Percentiles rank a stretch among this genome's conserved stretches.
These are phyloP conservation scores for Coenonympha glycerion DNA, from an alignment of 2,888 invertebrate species.

Conservation along the genomic window DNA sequence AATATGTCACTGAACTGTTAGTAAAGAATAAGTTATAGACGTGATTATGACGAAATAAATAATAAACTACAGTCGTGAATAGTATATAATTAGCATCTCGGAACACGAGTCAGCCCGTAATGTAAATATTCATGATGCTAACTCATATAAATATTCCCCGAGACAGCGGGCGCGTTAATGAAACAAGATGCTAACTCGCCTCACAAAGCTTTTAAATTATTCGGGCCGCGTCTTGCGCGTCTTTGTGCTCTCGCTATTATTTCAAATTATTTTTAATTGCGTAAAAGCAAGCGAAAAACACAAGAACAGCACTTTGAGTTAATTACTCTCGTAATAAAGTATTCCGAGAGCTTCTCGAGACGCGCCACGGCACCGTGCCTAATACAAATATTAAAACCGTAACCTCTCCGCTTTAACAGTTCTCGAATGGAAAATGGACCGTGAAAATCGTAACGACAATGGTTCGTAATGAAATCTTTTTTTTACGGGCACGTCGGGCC, in stretches of 20 bases:
- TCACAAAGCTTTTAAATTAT: constrained; percentile 57
- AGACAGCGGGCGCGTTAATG: constrained; percentile 56
- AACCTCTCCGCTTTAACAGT: constrained; percentile 49
- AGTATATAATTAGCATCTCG: constrained; percentile 42
- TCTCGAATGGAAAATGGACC: constrained; percentile 57
- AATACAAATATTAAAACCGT: constrained; percentile 50
- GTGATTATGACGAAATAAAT: constrained; percentile 17
- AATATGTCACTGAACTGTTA: background rate
- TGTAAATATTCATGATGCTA: constrained; percentile 63
- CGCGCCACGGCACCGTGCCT: constrained; percentile 40
- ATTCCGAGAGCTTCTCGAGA: constrained; percentile 50
- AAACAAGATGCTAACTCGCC: constrained; percentile 67
- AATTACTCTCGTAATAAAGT: constrained; percentile 55
- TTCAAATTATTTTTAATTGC: constrained; percentile 72
- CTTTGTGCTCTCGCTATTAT: constrained; percentile 61
- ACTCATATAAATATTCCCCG: constrained; percentile 60
- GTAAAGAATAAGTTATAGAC: constrained; percentile 3
- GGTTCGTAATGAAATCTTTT: constrained; percentile 62
- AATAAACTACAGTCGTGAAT: constrained; percentile 33
- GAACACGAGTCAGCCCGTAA: constrained; percentile 36
- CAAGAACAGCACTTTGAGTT: constrained; percentile 54
- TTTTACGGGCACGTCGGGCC: constrained; percentile 52
- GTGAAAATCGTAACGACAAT: constrained; percentile 65
- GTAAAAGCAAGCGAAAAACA: constrained; percentile 63
- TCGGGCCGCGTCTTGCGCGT: constrained; percentile 48